Conservation (phyloP, 2,797 vertebrate genomes). For the Harpagifer antarcticus region DNA sequence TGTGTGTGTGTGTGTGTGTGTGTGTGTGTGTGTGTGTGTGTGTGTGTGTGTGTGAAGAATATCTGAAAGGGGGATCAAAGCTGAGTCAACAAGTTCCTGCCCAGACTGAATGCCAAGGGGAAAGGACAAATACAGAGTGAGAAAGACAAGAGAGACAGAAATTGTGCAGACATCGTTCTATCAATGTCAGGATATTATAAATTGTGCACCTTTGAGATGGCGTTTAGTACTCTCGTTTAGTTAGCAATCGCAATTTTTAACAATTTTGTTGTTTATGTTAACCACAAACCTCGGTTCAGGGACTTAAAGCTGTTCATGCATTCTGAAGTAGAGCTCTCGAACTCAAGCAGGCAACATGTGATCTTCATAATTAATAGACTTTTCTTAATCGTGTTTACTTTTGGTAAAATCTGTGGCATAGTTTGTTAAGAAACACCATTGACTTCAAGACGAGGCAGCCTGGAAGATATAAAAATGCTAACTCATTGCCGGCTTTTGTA, state of each 20-base stretch:
- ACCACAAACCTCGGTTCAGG: too few species aligned
- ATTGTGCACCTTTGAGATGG: too few species aligned
- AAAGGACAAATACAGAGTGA: background rate
- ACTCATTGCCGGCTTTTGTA: too few species aligned
- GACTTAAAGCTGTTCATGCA: background rate
- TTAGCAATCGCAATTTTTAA: too few species aligned
- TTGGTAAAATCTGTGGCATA: constrained; percentile 50
- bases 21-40: too few species aligned
- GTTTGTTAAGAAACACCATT: constrained; percentile 21
- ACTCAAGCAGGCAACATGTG: constrained; percentile 3
- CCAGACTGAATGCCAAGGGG: constrained; percentile 10
- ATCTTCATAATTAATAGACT: constrained; percentile 60
- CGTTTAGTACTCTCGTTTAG: too few species aligned
- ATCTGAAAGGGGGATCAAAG: constrained; percentile 45
- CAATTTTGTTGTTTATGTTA: too few species aligned
- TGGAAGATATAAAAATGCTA: too few species aligned
- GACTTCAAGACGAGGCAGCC: too few species aligned
- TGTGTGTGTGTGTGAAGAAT: background rate
- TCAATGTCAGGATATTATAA: too few species aligned
- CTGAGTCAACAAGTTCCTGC: constrained; percentile 51
- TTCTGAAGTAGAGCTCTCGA: constrained; percentile 29
- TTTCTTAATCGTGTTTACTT: constrained; percentile 55
- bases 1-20: constrained; percentile 6
- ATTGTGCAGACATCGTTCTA: background rate
- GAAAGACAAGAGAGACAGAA: background rate